Percentiles rank a stretch among this genome's conserved stretches.
Conservation (phyloP, 2,888 invertebrate genomes). For the Caenorhabditis panamensis region DNA sequence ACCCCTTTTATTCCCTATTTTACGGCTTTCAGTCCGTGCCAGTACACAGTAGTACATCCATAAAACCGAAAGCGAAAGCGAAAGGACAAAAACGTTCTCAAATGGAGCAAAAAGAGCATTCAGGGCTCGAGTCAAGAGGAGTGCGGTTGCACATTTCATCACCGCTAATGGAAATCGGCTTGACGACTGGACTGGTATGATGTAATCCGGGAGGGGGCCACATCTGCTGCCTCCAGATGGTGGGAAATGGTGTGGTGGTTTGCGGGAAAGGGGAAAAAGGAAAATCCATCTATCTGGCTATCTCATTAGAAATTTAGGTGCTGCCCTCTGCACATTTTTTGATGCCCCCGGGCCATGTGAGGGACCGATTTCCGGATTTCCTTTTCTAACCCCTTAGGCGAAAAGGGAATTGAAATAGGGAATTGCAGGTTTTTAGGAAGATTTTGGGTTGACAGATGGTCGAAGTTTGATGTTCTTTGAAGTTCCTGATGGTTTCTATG, state of each 20-base stretch:
- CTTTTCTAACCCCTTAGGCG: not conserved
- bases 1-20: not conserved
- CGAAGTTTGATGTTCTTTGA: too few relatives aligned
- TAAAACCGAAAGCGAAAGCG: not conserved
- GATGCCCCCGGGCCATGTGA: constrained; percentile 12
- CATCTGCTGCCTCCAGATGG: constrained; percentile 58
- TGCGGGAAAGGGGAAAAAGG: constrained; percentile 8
- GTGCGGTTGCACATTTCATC: constrained; percentile 41
- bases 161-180: constrained; percentile 57
- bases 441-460: too few relatives aligned
- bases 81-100: constrained; percentile 4
- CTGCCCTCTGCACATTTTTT: constrained; percentile 31
- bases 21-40: not conserved
- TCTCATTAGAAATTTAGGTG: constrained; percentile 56
- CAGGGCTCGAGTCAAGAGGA: too few relatives aligned
- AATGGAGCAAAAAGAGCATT: constrained; percentile 10
- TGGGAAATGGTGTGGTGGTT: constrained; percentile 10
- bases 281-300: not conserved
- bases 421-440: not conserved
- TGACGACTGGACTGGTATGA: constrained; percentile 39
- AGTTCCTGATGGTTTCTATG: too few relatives aligned
- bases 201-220: constrained; percentile 45
- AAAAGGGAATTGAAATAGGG: not conserved
- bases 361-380: constrained; percentile 13
- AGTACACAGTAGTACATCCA: constrained; percentile 11